Conservation (phyloP, 2,113 vertebrate species). For the Tragelaphus buxtoni region DNA sequence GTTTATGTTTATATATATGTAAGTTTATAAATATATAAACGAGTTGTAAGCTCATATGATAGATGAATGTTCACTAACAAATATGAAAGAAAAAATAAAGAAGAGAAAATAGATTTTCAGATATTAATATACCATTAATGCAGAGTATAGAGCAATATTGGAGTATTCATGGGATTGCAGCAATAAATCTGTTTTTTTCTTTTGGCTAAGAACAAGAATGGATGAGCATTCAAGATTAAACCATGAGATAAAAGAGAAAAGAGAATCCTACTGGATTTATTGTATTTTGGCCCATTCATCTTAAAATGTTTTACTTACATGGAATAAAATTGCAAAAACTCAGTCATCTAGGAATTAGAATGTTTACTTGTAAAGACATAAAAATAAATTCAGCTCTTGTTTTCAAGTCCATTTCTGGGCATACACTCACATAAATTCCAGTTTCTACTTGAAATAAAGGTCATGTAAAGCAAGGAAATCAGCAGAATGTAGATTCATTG, state of each 20-base stretch:
- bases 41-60: not conserved
- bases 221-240: not conserved
- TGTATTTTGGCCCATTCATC: not conserved
- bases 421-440: not conserved
- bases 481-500: not conserved
- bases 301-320: not conserved
- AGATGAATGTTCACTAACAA: not conserved
- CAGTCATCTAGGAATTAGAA: not conserved
- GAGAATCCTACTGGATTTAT: not conserved
- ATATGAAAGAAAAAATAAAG: not conserved
- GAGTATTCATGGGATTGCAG: not conserved
- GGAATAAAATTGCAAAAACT: not conserved
- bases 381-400: not conserved
- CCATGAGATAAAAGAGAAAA: not conserved
- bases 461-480: not conserved
- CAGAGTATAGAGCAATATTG: not conserved
- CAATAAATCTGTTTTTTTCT: not conserved
- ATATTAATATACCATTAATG: not conserved
- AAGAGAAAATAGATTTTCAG: not conserved
- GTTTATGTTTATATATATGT: too few species aligned
- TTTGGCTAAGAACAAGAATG: not conserved
- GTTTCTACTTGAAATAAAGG: not conserved
- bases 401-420: not conserved
- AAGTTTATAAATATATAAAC: too few species aligned
- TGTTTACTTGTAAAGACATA: not conserved